Base-by-base conservation (phyloP, 2,888 invertebrate genomes). In the Hirtodrosophila trivittata region DNA sequence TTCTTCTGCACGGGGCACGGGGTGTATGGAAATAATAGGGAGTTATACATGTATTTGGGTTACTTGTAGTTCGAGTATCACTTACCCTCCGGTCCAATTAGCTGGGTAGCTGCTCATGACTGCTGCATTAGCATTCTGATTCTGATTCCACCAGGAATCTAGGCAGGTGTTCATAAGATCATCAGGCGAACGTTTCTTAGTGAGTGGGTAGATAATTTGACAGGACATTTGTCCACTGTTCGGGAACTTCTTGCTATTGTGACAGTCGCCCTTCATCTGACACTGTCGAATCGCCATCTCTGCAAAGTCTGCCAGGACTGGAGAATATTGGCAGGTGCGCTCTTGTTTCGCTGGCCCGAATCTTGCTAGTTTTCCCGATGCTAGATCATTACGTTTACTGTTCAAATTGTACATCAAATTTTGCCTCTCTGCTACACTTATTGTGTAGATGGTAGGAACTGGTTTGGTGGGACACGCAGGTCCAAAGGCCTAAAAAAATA, bases 111-210 rank as follows among this genome's bases (percentile, higher is more conserved):
- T 52, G 5, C 41, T 47, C 0, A 84, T 64, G 3, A 76, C 38
- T 1, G 39, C 8, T 72, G 69, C 62, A n/a, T 16, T 65, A 28
- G 75, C 56, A 14, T 67, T 8, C 1, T 6, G 14, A 3, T 58
- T 3, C 65, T 86, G 81, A 7, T 1, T 13, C 83, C 77, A 86
- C 86, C 84, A 84, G 42, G 21, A 7, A 1, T 30, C 39, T 1
- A 75, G 9, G 1, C 30, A 3, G 0, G 28, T 0, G 5, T 16
- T 63, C 3, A 68, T 7, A 10, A 71, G 30, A 3, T 47, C 0
- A 12, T 8, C 0, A 0, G 1, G 3, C 0, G 47, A 35, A 4
- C 8, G 41, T 4, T 38, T 4, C 4, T 3, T 9, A 0, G 4
- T 4, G 5, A 62, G 70, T 0, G 49, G 0, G 9, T 59, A 63